Evolutionary conservation across 2,797 vertebrate genomes (phyloP).

Genomic region (Paramormyrops hopkinsi): DNA sequence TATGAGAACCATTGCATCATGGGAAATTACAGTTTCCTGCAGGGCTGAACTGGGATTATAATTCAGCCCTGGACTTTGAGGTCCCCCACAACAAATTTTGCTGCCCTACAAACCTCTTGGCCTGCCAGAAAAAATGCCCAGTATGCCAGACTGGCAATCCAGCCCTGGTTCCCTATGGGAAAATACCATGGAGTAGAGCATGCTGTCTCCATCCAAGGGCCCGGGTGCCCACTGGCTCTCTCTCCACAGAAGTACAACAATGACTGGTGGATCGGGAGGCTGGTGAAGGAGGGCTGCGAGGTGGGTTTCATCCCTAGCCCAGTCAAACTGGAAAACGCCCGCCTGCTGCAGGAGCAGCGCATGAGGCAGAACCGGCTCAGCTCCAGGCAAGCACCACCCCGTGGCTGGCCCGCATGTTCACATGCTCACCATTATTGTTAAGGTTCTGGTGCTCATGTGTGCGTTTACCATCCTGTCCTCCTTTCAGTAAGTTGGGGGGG

Average conservation of each 20-base stretch:
- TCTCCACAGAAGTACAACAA: conserved; percentile 85
- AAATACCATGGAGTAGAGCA: neutral
- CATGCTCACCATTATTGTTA: neutral
- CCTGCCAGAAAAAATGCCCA: neutral
- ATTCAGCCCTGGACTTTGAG: neutral
- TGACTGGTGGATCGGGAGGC: conserved; percentile 92
- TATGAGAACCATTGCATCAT: neutral
- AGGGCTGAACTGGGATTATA: neutral
- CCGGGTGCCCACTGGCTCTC: neutral
- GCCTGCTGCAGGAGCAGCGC: conserved; percentile 87
- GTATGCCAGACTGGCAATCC: neutral
- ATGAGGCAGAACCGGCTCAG: conserved; percentile 60
- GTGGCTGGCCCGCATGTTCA: neutral
- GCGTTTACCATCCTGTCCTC: neutral
- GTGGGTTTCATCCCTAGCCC: conserved; percentile 87
- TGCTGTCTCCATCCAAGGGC: neutral
- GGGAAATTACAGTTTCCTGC: neutral
- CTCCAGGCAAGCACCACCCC: neutral
- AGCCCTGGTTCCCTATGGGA: neutral
- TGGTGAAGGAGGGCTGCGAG: conserved; percentile 73
- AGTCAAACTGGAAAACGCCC: conserved; percentile 88
- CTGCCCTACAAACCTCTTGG: neutral
- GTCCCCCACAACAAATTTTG: neutral
- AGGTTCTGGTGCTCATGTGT: neutral
- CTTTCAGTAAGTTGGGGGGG: conserved; percentile 87